Conservation (phyloP, 2,113 vertebrate genomes). For the Chelonoidis abingdonii region DNA sequence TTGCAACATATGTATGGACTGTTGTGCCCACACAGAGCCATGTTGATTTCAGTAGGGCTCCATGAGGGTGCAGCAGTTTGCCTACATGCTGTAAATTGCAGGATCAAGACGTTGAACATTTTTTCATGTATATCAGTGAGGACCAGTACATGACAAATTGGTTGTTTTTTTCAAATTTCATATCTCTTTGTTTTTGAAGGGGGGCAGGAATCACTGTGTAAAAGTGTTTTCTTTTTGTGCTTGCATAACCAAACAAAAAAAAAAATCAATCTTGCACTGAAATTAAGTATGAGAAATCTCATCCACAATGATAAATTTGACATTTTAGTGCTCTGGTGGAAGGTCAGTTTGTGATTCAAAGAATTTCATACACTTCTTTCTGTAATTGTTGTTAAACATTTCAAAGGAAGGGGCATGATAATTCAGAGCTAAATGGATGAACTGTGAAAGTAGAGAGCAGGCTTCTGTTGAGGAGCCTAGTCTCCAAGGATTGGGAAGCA, state of each 20-base stretch:
- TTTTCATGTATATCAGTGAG: neutral
- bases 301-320: neutral
- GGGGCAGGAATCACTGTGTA: neutral
- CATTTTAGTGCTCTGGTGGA: neutral
- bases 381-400: neutral
- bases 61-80: neutral
- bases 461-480: neutral
- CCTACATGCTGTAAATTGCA: neutral
- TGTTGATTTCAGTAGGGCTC: neutral
- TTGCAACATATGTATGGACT: neutral
- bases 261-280: neutral
- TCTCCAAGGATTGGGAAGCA: neutral
- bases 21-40: neutral
- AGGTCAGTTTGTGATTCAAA: neutral
- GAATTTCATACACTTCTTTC: neutral
- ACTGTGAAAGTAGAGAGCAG: neutral
- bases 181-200: neutral
- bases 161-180: neutral
- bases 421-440: neutral
- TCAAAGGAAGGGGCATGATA: neutral
- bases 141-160: neutral
- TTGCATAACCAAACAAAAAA: neutral
- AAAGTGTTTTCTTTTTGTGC: neutral
- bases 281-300: neutral
- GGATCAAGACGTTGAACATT: neutral